phyloP scores from a whole-genome alignment of 2,888 invertebrate genomes.

The Chaitophorus viminalis region DNA sequence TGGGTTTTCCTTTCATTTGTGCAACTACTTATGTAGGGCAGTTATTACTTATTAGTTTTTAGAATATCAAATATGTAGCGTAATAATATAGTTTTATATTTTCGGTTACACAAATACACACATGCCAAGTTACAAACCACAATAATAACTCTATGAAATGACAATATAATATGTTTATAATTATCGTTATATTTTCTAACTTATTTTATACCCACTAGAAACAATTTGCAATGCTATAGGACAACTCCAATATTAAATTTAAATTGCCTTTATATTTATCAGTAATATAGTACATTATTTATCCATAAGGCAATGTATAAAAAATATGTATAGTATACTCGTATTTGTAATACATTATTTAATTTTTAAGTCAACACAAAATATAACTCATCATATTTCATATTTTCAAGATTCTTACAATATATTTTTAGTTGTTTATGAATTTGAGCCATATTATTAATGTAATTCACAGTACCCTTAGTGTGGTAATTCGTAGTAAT shows the following conservation, averaged over 20 bases:
- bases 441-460: too few species aligned
- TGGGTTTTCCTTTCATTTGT: conserved; percentile 28
- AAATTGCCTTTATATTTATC: too few species aligned
- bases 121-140: background rate
- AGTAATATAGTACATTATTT: too few species aligned
- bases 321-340: background rate
- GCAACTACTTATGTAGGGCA: conserved; percentile 3
- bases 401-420: too few species aligned
- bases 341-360: background rate
- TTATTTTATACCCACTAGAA: background rate
- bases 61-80: background rate
- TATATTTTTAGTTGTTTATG: too few species aligned
- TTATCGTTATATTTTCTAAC: background rate
- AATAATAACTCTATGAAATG: too few species aligned
- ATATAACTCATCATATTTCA: too few species aligned
- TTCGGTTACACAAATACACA: background rate
- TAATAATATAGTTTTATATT: conserved; percentile 6
- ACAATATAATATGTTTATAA: background rate
- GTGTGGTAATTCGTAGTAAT: too few species aligned
- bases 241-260: background rate
- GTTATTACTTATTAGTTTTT: conserved; percentile 25
- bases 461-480: too few species aligned
- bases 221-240: background rate
- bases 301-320: too few species aligned
- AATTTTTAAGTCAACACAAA: background rate